Evolutionary conservation across 37 sponge, comb jelly and placozoan genomes (phyloP).

Genomic region (Haliclona indistincta): DNA sequence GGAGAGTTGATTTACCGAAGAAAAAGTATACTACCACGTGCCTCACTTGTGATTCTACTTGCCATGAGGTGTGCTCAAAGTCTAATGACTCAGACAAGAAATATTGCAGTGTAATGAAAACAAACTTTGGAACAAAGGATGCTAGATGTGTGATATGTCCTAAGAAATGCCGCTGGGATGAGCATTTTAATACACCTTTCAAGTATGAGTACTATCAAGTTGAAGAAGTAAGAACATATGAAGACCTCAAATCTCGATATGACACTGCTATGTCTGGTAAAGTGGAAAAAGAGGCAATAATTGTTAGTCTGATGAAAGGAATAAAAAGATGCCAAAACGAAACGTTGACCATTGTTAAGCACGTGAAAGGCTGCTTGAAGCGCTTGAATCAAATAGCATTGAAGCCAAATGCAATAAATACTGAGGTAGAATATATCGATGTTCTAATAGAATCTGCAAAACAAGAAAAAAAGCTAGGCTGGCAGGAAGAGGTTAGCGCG

Average conservation of each 20-base stretch:
- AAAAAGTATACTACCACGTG: conserved; percentile 74
- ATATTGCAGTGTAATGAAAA: conserved; percentile 65
- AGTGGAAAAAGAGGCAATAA: conserved; percentile 16
- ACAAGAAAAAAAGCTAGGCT: too few relatives aligned
- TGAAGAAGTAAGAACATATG: conserved; percentile 33
- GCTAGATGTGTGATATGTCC: conserved; percentile 55
- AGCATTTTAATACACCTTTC: conserved; percentile 59
- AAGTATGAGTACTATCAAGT: conserved; percentile 48
- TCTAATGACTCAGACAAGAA: conserved; percentile 52
- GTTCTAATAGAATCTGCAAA: conserved; percentile 72
- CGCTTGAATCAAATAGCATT: conserved; percentile 70
- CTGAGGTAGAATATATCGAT: conserved; percentile 75
- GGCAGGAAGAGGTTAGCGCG: too few relatives aligned
- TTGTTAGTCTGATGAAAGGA: conserved; percentile 15
- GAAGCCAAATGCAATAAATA: conserved; percentile 63
- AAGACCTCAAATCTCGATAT: conserved; percentile 60
- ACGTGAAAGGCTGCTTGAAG: conserved; percentile 17
- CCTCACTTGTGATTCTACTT: conserved; percentile 69
- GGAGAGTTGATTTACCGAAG: conserved; percentile 18
- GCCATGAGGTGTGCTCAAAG: conserved; percentile 55
- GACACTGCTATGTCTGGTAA: conserved; percentile 44
- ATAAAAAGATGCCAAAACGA: conserved; percentile 2
- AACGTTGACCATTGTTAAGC: conserved; percentile 7
- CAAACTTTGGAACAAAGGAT: neutral
- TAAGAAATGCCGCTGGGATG: conserved; percentile 55